Conservation (phyloP, 2,888 invertebrate species). For the Cosmorhoe ocellata region DNA sequence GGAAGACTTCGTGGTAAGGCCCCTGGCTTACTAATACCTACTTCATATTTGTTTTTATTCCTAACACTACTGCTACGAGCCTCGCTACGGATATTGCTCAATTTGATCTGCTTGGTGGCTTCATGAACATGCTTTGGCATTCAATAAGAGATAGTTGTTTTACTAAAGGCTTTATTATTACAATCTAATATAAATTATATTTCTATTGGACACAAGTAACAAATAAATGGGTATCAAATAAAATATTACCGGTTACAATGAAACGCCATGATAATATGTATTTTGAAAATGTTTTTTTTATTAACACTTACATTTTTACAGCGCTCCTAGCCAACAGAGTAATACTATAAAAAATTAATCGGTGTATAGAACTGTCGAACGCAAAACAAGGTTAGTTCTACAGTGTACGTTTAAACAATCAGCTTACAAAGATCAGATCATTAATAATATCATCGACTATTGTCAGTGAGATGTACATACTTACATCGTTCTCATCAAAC, state of each 20-base stretch:
- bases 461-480: constrained; percentile 72
- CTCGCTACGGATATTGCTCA: too few species aligned
- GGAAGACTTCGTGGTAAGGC: too few species aligned
- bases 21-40: too few species aligned
- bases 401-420: constrained; percentile 77
- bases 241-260: constrained; percentile 37
- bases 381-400: constrained; percentile 80
- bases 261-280: constrained; percentile 70
- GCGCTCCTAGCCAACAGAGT: constrained; percentile 83
- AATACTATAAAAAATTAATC: constrained; percentile 81
- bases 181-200: constrained; percentile 24
- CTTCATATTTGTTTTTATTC: too few species aligned
- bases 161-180: constrained; percentile 29
- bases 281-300: constrained; percentile 83
- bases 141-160: constrained; percentile 18
- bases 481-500: constrained; percentile 66
- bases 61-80: too few species aligned
- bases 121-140: neutral
- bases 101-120: too few species aligned
- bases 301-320: constrained; percentile 83
- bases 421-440: constrained; percentile 72
- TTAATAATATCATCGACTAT: constrained; percentile 70
- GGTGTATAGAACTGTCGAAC: constrained; percentile 81
- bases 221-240: constrained; percentile 28
- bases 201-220: constrained; percentile 28